A percentile compares a stretch with the other conserved stretches of the same genome.
phyloP scores from a whole-genome alignment of 2,113 vertebrate genomes.

The Grammomys dolichurus region DNA sequence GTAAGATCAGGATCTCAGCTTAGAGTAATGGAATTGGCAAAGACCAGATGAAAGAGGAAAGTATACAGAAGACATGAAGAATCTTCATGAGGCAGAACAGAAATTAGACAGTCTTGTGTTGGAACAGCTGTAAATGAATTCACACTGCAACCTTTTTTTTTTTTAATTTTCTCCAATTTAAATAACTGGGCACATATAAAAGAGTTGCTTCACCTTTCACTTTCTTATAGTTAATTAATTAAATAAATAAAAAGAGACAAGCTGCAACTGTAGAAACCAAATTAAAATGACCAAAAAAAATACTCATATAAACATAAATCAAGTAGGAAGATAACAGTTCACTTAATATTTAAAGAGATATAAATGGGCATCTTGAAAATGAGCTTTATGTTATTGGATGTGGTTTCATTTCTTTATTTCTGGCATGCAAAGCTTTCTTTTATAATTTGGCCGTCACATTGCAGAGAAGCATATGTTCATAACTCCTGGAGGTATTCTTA shows the following conservation, averaged over 20 bases:
- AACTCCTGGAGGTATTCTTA: neutral
- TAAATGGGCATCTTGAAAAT: neutral
- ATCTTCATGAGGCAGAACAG: neutral
- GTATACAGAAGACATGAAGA: neutral
- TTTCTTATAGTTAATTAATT: neutral
- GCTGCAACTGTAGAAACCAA: neutral
- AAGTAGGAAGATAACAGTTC: neutral
- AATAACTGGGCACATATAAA: neutral
- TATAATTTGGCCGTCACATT: too few species aligned
- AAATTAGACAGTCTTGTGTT: neutral
- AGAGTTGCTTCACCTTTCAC: neutral
- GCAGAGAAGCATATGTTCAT: fast-evolving
- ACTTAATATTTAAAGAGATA: neutral
- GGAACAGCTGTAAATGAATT: neutral
- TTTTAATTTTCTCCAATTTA: neutral
- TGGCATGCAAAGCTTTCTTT: neutral
- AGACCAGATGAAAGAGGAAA: neutral
- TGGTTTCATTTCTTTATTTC: neutral
- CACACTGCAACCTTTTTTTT: neutral
- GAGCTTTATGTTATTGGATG: neutral
- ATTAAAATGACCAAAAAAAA: neutral
- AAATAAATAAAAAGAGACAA: neutral
- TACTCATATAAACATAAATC: neutral
- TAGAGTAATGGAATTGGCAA: neutral
- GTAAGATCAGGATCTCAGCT: neutral